Percentiles rank a stretch among this genome's conserved stretches.
Evolutionary conservation across 2,797 vertebrate species (phyloP).

Genomic region (Synaphobranchus kaupii): DNA sequence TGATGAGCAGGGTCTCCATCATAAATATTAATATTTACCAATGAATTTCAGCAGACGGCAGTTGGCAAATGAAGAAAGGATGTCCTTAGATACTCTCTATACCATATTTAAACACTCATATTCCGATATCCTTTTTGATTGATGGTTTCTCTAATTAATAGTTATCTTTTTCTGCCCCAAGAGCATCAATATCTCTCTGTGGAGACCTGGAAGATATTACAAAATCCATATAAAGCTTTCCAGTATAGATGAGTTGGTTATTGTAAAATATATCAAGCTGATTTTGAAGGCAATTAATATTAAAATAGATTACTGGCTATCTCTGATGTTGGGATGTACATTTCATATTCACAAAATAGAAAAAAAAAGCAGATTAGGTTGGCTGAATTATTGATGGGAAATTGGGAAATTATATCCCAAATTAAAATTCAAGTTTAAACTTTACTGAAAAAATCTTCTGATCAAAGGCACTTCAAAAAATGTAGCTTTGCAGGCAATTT

Average conservation of each 20-base stretch:
- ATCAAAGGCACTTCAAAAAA: conserved; percentile 23
- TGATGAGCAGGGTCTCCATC: not conserved
- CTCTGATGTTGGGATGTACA: not conserved
- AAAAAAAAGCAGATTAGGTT: conserved; percentile 12
- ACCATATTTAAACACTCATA: not conserved
- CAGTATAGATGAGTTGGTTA: not conserved
- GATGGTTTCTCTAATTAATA: conserved; percentile 13
- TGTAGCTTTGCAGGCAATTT: not conserved
- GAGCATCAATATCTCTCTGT: not conserved
- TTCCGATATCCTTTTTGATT: not conserved
- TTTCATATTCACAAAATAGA: conserved; percentile 4
- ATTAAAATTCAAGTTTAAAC: conserved; percentile 12
- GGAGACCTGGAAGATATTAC: conserved; percentile 2
- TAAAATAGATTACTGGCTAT: conserved; percentile 1
- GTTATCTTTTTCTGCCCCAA: not conserved
- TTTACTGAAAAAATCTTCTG: not conserved
- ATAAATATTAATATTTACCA: not conserved
- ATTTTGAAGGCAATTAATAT: not conserved
- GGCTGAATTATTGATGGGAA: conserved; percentile 14
- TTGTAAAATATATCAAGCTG: conserved; percentile 8
- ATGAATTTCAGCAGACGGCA: not conserved
- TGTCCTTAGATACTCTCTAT: not conserved
- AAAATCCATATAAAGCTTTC: not conserved
- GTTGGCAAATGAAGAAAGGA: not conserved
- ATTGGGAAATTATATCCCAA: conserved; percentile 7